Conservation (phyloP, 2,113 vertebrate genomes). For the Regulus satrapa region DNA sequence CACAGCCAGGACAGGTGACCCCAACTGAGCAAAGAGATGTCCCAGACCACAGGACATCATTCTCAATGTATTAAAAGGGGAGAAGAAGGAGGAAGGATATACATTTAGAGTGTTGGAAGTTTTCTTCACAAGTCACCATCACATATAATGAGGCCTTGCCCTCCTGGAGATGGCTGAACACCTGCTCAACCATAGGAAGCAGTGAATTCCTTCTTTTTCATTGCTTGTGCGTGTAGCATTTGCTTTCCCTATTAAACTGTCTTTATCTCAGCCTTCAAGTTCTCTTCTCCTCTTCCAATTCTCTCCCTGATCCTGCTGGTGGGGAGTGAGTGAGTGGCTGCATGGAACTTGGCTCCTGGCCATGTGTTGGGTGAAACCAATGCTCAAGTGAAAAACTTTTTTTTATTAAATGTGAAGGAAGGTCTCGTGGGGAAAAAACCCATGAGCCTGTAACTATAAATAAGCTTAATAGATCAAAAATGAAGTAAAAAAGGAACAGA, state of each 20-base stretch:
- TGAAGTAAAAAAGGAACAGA: background rate
- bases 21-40: background rate
- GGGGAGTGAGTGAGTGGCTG: fast-evolving
- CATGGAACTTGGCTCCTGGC: background rate
- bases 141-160: background rate
- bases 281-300: background rate
- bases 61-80: background rate
- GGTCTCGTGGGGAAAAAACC: background rate
- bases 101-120: background rate
- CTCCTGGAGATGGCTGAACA: background rate
- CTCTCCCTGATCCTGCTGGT: background rate
- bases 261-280: background rate
- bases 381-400: background rate
- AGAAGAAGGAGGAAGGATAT: background rate
- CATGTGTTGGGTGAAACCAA: background rate
- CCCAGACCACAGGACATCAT: fast-evolving
- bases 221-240: background rate
- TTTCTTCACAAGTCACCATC: background rate
- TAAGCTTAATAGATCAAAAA: background rate
- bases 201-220: background rate
- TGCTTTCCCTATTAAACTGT: background rate
- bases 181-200: background rate
- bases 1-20: background rate
- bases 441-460: background rate
- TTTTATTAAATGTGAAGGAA: background rate